Evolutionary conservation across 1,140 invertebrate species (phyloP).

Genomic region (Ceratosolen fusciceps): DNA sequence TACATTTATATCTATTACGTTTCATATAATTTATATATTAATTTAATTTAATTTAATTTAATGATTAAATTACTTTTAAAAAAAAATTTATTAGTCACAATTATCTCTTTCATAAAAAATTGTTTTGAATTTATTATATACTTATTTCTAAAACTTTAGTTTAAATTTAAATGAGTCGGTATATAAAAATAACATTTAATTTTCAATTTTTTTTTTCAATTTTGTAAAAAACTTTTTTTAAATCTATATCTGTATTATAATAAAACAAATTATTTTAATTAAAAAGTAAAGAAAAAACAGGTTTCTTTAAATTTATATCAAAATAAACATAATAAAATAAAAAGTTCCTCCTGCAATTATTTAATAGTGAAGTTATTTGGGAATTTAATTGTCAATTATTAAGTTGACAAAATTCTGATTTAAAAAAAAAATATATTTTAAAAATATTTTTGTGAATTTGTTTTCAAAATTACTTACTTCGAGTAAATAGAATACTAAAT

Average conservation of each 20-base stretch:
- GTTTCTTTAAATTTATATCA: neutral
- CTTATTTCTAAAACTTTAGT: conserved; percentile 7
- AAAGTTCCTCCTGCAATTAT: neutral
- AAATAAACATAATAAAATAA: neutral
- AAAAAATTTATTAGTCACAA: neutral
- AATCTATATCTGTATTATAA: neutral
- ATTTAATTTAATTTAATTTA: neutral
- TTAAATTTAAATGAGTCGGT: neutral
- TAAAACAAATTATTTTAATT: neutral
- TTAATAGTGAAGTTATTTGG: no score
- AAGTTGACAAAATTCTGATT: no score
- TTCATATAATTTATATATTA: no score
- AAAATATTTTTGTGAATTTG: neutral
- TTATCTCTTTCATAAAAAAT: no score
- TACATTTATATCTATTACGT: no score
- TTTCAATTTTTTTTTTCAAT: neutral
- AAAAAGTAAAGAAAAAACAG: conserved; percentile 10
- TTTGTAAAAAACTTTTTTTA: neutral
- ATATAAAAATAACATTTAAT: neutral
- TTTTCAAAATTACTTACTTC: neutral
- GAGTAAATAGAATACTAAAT: neutral
- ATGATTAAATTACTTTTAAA: neutral
- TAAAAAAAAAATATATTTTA: no score
- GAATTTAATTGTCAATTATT: no score
- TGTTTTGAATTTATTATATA: neutral